These are phyloP conservation scores for Notarius quadriscutis DNA, from an alignment of 2,113 vertebrate genomes.

Conservation along the genomic window DNA sequence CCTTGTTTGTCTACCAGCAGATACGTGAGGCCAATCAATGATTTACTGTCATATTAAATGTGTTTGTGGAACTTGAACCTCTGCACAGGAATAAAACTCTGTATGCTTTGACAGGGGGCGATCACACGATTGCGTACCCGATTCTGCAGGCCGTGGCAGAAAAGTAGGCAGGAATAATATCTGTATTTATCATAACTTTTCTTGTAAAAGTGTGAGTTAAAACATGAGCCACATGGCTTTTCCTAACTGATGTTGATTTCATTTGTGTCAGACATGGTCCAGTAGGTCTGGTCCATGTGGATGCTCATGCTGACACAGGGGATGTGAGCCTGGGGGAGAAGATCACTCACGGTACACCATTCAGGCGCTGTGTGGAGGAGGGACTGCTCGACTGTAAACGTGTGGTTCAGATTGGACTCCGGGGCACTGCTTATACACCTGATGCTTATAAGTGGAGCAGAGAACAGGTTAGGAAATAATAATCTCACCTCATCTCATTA, in stretches of 20 bases:
- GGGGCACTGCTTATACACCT: conserved; percentile 76
- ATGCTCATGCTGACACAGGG: conserved; percentile 84
- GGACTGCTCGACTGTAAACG: conserved; percentile 84
- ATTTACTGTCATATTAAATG: not conserved
- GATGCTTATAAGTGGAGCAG: conserved; percentile 79
- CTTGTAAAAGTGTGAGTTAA: not conserved
- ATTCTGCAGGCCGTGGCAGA: conserved; percentile 87
- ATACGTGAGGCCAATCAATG: not conserved
- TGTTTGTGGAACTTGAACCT: not conserved
- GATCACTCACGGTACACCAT: conserved; percentile 83
- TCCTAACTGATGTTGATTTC: not conserved
- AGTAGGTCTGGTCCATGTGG: conserved; percentile 88
- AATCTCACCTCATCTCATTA: too few species aligned
- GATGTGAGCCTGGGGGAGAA: conserved; percentile 82
- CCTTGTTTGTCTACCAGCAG: not conserved
- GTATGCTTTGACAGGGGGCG: conserved; percentile 78
- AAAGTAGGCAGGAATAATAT: conserved; percentile 75
- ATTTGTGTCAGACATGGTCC: conserved; percentile 79
- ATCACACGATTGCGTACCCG: conserved; percentile 92
- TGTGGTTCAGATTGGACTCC: conserved; percentile 89
- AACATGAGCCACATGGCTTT: not conserved
- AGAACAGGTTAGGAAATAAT: conserved; percentile 75
- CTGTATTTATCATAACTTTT: not conserved
- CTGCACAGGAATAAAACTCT: not conserved
- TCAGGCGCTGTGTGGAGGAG: conserved; percentile 89